A percentile compares a stretch with the other conserved stretches of the same genome.
phyloP scores from a whole-genome alignment of 1,140 invertebrate species.

The Rhysida immarginata region DNA sequence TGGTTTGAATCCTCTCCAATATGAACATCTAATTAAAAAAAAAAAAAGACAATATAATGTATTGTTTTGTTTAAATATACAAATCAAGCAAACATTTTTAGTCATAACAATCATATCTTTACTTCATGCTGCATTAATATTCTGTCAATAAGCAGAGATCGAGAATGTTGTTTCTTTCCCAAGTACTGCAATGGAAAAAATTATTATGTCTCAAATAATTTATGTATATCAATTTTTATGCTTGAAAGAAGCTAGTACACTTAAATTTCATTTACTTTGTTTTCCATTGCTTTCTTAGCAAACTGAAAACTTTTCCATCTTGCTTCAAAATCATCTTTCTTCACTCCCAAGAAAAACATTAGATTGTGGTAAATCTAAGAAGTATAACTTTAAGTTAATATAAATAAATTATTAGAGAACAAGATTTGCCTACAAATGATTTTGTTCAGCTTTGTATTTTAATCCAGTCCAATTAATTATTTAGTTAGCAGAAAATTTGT shows the following conservation, averaged over 20 bases:
- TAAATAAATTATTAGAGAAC: too few relatives aligned
- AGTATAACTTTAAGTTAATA: too few relatives aligned
- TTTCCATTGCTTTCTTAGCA: constrained; percentile 42
- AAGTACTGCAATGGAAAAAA: constrained; percentile 23
- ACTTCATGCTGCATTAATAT: constrained; percentile 49
- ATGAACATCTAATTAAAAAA: too few relatives aligned
- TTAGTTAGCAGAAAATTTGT: too few relatives aligned
- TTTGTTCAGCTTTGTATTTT: too few relatives aligned
- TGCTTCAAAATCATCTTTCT: constrained; percentile 35
- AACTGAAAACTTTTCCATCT: constrained; percentile 42
- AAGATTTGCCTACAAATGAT: too few relatives aligned
- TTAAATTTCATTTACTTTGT: constrained; percentile 35
- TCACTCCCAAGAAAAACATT: constrained; percentile 38
- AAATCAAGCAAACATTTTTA: too few relatives aligned
- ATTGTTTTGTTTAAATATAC: too few relatives aligned
- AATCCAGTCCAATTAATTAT: too few relatives aligned
- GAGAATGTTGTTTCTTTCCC: constrained; percentile 42
- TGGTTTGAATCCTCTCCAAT: too few relatives aligned
- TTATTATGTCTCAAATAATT: neutral
- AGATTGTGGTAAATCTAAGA: constrained; percentile 43
- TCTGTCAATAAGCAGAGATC: constrained; percentile 45
- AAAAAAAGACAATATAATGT: too few relatives aligned
- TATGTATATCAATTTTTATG: neutral
- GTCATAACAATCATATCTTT: too few relatives aligned
- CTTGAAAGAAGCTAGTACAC: neutral